These are phyloP conservation scores for Acromyrmex charruanus DNA, from an alignment of 1,140 invertebrate genomes.

Conservation along the genomic window DNA sequence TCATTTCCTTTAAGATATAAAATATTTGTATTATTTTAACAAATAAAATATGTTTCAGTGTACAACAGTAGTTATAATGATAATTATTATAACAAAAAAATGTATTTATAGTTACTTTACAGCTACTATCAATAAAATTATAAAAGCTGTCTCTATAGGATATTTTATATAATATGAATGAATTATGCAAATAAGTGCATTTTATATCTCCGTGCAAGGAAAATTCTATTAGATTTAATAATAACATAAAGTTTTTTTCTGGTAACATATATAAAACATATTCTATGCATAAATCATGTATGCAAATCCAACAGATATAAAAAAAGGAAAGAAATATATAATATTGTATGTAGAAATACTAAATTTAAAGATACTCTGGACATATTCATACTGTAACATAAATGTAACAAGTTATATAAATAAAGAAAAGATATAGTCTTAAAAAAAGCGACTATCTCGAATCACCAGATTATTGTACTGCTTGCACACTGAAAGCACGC, in stretches of 20 bases:
- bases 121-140: conserved; percentile 24
- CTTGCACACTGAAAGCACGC: conserved; percentile 47
- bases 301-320: conserved; percentile 43
- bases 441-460: conserved; percentile 13
- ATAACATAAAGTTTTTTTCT: conserved; percentile 32
- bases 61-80: conserved; percentile 44
- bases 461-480: conserved; percentile 30
- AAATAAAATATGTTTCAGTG: conserved; percentile 58
- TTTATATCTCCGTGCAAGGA: conserved; percentile 21
- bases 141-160: conserved; percentile 38
- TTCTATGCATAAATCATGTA: neutral
- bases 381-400: conserved; percentile 30
- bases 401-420: conserved; percentile 7
- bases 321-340: conserved; percentile 25
- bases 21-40: conserved; percentile 47
- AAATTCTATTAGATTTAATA: conserved; percentile 42
- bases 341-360: conserved; percentile 10
- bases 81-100: conserved; percentile 23
- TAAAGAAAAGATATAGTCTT: neutral
- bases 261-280: conserved; percentile 33
- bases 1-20: conserved; percentile 35
- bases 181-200: conserved; percentile 23
- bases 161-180: conserved; percentile 7
- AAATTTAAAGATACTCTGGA: conserved; percentile 42
- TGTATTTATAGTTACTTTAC: conserved; percentile 22